Base-by-base conservation (phyloP, 2,797 vertebrate genomes). In the Percopsis omiscomaycus region DNA sequence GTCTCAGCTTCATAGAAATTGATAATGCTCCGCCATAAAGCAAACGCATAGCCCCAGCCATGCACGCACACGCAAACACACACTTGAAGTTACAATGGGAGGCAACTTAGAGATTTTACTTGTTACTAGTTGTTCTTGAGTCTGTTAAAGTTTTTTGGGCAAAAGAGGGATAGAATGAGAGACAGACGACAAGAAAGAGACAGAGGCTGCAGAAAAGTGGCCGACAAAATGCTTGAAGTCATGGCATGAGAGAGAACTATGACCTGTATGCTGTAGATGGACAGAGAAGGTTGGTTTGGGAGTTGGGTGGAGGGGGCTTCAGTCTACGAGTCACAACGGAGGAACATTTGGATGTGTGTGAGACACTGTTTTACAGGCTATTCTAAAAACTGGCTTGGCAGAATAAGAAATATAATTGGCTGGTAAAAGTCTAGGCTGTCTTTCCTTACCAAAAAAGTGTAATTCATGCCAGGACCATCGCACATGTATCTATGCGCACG, bases 361-460 rank as follows among this genome's bases (percentile, higher is more conserved):
- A 2, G 30, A 32, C 4, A 2, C 4, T 37, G 32, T 37, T 6
- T 37, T 37, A 37, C 32, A 5, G 32, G 32, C 30, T 29, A 4
- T 61, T 59, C 15, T 45, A 14, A 27, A 64, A 57, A 74, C 5
- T 48, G 47, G 3, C 13, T 48, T 76, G 80, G 56, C 78, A 75
- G 67, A 61, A 61, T 75, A 45, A 64, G 47, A 69, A 79, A 64
- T 68, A 69, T 78, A 82, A 84, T 72, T 84, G 76, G 73, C n/a
- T 64, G 61, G 49, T 64, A 60, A 59, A 67, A 73, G 59, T 56
- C 6, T 69, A 29, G 37, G 9, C n/a, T 30, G 22, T 37, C 30
- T 57, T 30, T 28, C 58, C 16, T 73, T 67, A 68, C 65, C 59
- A 53, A 64, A 49, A 53, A 68, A 56, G 56, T 27, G 37, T 22